A percentile compares a stretch with the other conserved stretches of the same genome.
These are phyloP conservation scores for Ophioninae sp. DNA, from an alignment of 2,888 invertebrate species.

Conservation along the genomic window DNA sequence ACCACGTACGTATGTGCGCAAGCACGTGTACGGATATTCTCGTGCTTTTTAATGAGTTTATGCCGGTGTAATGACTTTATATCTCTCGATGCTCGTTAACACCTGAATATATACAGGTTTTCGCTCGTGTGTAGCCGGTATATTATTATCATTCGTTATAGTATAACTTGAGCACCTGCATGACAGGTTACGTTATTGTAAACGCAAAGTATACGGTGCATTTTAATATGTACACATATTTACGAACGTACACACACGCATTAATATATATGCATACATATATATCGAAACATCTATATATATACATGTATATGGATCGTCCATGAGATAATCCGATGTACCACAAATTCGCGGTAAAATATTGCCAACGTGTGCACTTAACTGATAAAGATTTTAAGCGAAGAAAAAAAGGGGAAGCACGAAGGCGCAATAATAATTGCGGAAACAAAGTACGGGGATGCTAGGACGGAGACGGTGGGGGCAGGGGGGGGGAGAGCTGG, in stretches of 20 bases:
- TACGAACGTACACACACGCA: not conserved
- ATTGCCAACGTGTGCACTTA: constrained; percentile 7
- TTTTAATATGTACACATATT: constrained; percentile 6
- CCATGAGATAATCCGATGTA: constrained; percentile 3
- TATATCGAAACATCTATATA: constrained; percentile 20
- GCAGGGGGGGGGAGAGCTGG: not conserved
- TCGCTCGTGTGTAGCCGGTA: constrained; percentile 28
- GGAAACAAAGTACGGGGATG: not conserved
- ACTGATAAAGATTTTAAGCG: not conserved
- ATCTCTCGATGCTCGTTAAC: constrained; percentile 55
- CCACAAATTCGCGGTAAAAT: constrained; percentile 15
- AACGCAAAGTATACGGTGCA: constrained; percentile 20
- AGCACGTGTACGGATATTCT: constrained; percentile 35
- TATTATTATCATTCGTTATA: constrained; percentile 47
- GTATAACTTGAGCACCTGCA: constrained; percentile 54
- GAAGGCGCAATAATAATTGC: constrained; percentile 26
- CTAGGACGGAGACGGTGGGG: not conserved
- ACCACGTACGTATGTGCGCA: constrained; percentile 5
- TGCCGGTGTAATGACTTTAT: constrained; percentile 55
- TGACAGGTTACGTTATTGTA: constrained; percentile 51
- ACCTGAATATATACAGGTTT: constrained; percentile 56
- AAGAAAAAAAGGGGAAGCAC: not conserved
- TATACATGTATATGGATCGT: constrained; percentile 5
- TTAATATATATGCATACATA: constrained; percentile 19
- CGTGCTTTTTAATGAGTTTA: constrained; percentile 54